phyloP scores from a whole-genome alignment of 2,113 vertebrate genomes.

The Plectropomus leopardus region DNA sequence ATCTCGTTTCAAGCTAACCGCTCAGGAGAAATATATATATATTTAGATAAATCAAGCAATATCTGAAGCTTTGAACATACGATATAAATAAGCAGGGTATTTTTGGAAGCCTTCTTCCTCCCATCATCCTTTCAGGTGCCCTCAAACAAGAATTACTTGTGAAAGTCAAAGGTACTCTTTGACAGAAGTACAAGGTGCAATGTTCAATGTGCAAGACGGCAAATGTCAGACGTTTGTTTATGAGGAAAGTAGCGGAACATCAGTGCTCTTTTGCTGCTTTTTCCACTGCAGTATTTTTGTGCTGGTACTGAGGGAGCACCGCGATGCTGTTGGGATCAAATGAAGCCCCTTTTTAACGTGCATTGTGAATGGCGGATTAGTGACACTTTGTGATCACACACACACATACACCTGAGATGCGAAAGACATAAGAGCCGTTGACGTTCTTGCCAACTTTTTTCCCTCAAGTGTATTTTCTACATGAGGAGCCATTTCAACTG shows the following conservation, averaged over 20 bases:
- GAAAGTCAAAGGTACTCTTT: constrained; percentile 71
- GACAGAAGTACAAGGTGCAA: constrained; percentile 66
- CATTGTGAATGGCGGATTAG: constrained; percentile 45
- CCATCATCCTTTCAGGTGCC: constrained; percentile 57
- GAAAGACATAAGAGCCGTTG: constrained; percentile 45
- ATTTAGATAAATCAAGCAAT: constrained; percentile 55
- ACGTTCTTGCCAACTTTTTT: constrained; percentile 6
- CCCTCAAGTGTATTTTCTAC: constrained; percentile 54
- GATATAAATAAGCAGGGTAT: constrained; percentile 74
- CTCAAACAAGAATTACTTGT: constrained; percentile 64
- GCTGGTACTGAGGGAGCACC: constrained; percentile 41
- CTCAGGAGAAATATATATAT: constrained; percentile 49
- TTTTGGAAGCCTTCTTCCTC: constrained; percentile 61
- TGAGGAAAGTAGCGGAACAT: constrained; percentile 46
- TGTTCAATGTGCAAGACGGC: constrained; percentile 44
- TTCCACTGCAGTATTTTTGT: constrained; percentile 42
- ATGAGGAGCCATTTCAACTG: constrained; percentile 39
- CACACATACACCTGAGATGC: constrained; percentile 51
- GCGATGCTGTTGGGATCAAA: constrained; percentile 55
- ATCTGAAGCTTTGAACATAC: constrained; percentile 51
- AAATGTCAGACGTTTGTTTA: constrained; percentile 60
- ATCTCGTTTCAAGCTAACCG: constrained; percentile 52
- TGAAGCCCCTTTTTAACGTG: constrained; percentile 44
- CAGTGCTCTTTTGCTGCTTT: constrained; percentile 36
- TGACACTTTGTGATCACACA: constrained; percentile 73